These are phyloP conservation scores for Bufo gargarizans DNA, from an alignment of 2,113 vertebrate genomes.

Conservation along the genomic window DNA sequence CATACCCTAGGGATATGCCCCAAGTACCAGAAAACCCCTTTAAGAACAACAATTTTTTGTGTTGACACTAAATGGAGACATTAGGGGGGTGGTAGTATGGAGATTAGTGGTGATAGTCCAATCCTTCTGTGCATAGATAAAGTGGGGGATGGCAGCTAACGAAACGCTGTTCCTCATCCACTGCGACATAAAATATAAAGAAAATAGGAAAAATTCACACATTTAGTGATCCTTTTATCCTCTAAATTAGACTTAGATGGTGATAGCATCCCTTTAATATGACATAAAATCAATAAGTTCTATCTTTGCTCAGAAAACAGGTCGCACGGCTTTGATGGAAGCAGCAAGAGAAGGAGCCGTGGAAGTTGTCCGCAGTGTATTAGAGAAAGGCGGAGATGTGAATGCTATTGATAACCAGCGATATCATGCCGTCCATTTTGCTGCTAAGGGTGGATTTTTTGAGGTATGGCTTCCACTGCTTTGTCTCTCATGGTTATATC, in stretches of 20 bases:
- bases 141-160: no score
- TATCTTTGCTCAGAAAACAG: slow-evolving; percentile 75
- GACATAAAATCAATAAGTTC: not conserved
- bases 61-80: no score
- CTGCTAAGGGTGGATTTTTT: slow-evolving; percentile 87
- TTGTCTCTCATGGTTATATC: not conserved
- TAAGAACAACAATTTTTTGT: no score
- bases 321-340: slow-evolving; percentile 89
- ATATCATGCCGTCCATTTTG: slow-evolving; percentile 83
- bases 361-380: slow-evolving; percentile 78
- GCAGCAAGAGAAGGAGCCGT: slow-evolving; percentile 76
- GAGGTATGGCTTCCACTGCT: slow-evolving; percentile 73
- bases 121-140: no score
- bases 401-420: slow-evolving; percentile 77
- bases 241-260: not conserved
- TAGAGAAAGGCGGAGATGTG: slow-evolving; percentile 80
- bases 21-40: no score
- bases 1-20: no score
- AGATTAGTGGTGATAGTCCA: no score
- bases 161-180: no score
- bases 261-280: not conserved
- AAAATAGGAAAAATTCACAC: not conserved
- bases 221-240: not conserved
- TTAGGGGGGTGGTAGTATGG: no score
- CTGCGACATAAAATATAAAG: no score